Evolutionary conservation across 1,140 invertebrate species (phyloP), one percentile per base, ranked within the genome.

Genomic region (Arion vulgaris): DNA sequence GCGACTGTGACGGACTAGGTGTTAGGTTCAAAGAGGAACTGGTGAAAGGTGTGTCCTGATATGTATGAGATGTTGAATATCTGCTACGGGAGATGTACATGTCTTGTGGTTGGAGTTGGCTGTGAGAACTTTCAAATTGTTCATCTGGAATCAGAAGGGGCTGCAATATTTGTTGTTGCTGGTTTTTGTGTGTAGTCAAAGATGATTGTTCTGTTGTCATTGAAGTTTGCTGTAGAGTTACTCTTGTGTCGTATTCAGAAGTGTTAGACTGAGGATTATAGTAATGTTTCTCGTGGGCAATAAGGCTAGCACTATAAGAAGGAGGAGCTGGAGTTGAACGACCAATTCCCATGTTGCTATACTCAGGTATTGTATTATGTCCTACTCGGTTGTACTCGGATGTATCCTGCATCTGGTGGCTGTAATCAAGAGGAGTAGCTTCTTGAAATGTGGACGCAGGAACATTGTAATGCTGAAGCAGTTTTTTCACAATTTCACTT

Each of bases 391-490:
- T 75, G 45, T 51, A 75, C 17, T 51, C 73, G 2, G 19, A 45
- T 5, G n/a, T 28, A 11, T 32, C 28, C 28, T 72, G 71, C 5
- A 76, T 76, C 51, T 78, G 38, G 7, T 73, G 76, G 57, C 76
- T 66, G 57, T 62, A 78, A 36, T 78, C 76, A 36, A 66, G 7
- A 5, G 76, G 36, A 11, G 34, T 26, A 23, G 76, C 76, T 39
- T 78, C 76, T 23, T 62, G 76, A 32, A 51, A 78, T n/a, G 39
- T 4, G 4, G 73, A 75, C 9, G 73, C 32, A 11, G 78, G 78
- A 28, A 80, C 62, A 41, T 80, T 80, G 45, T 71, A 80, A 71
- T 80, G 78, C 68, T 80, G 78, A 38, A 80, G 78, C 26, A 80
- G 66, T n/a, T 71, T 80, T 34, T 80, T 80, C 36, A 80, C 78